phyloP scores from a whole-genome alignment of 2,888 invertebrate species.

The Tachina lurida region DNA sequence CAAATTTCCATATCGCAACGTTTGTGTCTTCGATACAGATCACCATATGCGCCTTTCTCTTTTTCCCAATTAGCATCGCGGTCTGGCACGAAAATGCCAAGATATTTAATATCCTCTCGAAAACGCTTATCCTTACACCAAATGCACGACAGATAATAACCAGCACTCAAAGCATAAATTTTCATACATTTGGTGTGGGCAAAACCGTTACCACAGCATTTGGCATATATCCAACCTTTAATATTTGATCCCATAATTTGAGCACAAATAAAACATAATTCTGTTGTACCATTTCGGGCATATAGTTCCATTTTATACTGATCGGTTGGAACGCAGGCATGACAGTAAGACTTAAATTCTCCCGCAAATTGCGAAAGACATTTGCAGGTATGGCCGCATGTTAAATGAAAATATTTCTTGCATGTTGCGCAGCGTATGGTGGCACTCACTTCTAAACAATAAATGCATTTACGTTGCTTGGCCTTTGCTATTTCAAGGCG shows the following conservation, averaged over 20 bases:
- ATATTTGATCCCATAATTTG: slow-evolving; percentile 63
- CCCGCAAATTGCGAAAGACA: slow-evolving; percentile 75
- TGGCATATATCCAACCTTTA: slow-evolving; percentile 73
- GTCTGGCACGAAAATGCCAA: slow-evolving; percentile 80
- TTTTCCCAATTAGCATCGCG: slow-evolving; percentile 93
- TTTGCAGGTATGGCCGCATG: slow-evolving; percentile 75
- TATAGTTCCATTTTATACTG: slow-evolving; percentile 58
- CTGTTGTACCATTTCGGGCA: not conserved
- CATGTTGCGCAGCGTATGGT: slow-evolving; percentile 77
- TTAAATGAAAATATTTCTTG: slow-evolving; percentile 76
- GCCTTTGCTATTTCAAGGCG: slow-evolving; percentile 85
- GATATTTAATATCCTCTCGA: slow-evolving; percentile 76
- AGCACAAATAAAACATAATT: slow-evolving; percentile 77
- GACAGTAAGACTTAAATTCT: slow-evolving; percentile 78
- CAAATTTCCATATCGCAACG: slow-evolving; percentile 86
- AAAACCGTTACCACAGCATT: slow-evolving; percentile 79
- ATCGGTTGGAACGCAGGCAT: slow-evolving; percentile 74
- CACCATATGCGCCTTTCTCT: slow-evolving; percentile 88
- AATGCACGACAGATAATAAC: slow-evolving; percentile 80
- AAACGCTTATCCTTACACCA: slow-evolving; percentile 78
- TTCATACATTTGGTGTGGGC: slow-evolving; percentile 78
- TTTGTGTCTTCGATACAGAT: slow-evolving; percentile 86
- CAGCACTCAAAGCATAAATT: slow-evolving; percentile 78
- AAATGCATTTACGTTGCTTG: slow-evolving; percentile 74
- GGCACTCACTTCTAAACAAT: slow-evolving; percentile 75